Conservation (phyloP, 2,888 invertebrate species). For the Pycnomerus fuliginosus region DNA sequence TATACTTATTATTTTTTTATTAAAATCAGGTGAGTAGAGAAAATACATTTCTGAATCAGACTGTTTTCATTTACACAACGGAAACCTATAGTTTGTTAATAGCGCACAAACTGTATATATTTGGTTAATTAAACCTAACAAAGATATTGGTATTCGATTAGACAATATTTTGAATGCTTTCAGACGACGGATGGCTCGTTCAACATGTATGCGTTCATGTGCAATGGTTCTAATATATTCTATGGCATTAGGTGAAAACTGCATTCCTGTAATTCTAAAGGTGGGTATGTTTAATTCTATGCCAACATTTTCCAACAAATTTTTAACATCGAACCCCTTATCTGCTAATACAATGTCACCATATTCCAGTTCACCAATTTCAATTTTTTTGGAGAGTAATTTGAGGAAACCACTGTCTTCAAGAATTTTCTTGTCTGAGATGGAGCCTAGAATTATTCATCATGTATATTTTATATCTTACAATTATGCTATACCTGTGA, state of each 20-base stretch:
- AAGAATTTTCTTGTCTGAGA: constrained; percentile 26
- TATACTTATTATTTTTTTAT: too few species aligned
- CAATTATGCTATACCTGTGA: too few species aligned
- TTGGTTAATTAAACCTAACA: constrained; percentile 13
- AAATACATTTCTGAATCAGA: too few species aligned
- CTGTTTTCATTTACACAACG: too few species aligned
- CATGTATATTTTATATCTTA: too few species aligned
- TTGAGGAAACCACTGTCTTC: constrained; percentile 16
- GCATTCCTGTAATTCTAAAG: constrained; percentile 17
- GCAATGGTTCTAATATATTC: constrained; percentile 19
- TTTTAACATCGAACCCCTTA: constrained; percentile 27
- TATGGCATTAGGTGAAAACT: constrained; percentile 21
- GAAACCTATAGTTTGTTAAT: constrained; percentile 14
- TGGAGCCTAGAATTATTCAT: too few species aligned
- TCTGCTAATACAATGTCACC: constrained; percentile 26
- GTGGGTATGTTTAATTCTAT: constrained; percentile 25
- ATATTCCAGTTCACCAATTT: constrained; percentile 7
- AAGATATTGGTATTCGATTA: constrained; percentile 7
- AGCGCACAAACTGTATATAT: constrained; percentile 16
- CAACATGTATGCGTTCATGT: constrained; percentile 26
- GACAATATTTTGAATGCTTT: constrained; percentile 22
- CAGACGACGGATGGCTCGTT: constrained; percentile 24
- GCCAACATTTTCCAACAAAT: constrained; percentile 15
- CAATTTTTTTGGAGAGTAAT: constrained; percentile 11
- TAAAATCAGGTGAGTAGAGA: too few species aligned